Percentiles rank a stretch among this genome's conserved stretches.
Evolutionary conservation across 2,113 vertebrate genomes (phyloP).

Genomic region (Raja brachyura): DNA sequence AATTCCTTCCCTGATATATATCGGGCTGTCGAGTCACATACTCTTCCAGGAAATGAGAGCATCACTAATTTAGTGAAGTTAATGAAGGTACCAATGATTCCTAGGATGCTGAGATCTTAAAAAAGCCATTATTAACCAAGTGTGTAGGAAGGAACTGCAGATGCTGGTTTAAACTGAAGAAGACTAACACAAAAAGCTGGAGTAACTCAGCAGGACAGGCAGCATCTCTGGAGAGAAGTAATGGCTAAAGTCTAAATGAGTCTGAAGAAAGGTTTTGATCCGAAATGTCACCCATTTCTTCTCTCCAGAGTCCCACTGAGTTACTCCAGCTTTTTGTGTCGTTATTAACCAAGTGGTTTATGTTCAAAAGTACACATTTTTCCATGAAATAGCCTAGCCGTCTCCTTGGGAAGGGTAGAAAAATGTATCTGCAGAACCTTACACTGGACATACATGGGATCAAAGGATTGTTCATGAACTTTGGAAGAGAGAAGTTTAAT

Average conservation of each 20-base stretch:
- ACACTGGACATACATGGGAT: not conserved
- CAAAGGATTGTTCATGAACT: not conserved
- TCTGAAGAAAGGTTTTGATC: too few species aligned
- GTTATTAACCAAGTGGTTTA: not conserved
- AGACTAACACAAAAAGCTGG: too few species aligned
- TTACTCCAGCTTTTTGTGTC: too few species aligned
- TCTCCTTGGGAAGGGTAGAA: not conserved
- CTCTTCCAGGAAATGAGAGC: not conserved
- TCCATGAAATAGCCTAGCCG: not conserved
- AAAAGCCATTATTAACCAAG: not conserved
- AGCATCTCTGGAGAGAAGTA: too few species aligned
- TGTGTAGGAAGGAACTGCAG: too few species aligned
- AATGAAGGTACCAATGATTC: not conserved
- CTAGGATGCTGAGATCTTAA: not conserved
- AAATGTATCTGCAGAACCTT: not conserved
- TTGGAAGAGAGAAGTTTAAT: not conserved
- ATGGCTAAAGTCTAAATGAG: too few species aligned
- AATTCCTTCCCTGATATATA: not conserved
- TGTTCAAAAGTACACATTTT: not conserved
- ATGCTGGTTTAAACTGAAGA: too few species aligned
- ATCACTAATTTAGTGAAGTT: slow-evolving; percentile 1
- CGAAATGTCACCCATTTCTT: too few species aligned
- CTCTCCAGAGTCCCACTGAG: too few species aligned
- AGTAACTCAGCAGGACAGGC: too few species aligned
- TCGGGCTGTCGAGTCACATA: too few species aligned